Percentiles rank a stretch among this genome's conserved stretches.
phyloP scores from a whole-genome alignment of 2,888 invertebrate species.

The Cerastis rubricosa region DNA sequence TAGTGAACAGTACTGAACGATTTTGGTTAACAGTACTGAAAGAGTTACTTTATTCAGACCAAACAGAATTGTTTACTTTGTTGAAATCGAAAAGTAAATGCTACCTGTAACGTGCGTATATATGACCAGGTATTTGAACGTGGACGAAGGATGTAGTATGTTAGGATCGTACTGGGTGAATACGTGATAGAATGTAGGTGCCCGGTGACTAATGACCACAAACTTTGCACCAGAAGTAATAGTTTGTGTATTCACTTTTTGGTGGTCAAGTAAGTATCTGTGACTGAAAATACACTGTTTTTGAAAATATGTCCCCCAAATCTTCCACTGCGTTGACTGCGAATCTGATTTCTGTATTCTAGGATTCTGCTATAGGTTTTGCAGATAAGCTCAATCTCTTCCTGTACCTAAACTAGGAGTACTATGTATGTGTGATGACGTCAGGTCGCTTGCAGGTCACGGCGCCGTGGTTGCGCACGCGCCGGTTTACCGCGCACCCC shows the following conservation, averaged over 20 bases:
- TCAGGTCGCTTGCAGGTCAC: slow-evolving; percentile 78
- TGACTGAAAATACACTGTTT: background rate
- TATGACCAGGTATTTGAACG: background rate
- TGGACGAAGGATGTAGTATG: background rate
- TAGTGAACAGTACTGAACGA: background rate
- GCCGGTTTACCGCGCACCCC: slow-evolving; percentile 77
- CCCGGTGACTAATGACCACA: background rate
- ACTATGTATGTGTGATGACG: slow-evolving; percentile 40
- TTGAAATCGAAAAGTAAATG: no score
- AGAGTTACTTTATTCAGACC: background rate
- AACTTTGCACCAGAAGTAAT: background rate
- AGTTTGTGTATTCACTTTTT: background rate
- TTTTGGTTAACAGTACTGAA: background rate
- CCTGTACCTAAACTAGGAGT: background rate
- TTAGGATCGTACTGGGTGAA: background rate
- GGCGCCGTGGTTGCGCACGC: slow-evolving; percentile 84
- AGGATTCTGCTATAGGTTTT: background rate
- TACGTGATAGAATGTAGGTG: no score
- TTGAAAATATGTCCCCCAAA: background rate
- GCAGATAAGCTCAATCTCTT: background rate
- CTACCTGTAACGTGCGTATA: background rate
- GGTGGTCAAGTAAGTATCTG: background rate
- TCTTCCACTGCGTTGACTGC: background rate
- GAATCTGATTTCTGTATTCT: background rate
- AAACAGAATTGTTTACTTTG: no score